phyloP scores from a whole-genome alignment of 2,113 vertebrate genomes.

The Odontophorus gujanensis region DNA sequence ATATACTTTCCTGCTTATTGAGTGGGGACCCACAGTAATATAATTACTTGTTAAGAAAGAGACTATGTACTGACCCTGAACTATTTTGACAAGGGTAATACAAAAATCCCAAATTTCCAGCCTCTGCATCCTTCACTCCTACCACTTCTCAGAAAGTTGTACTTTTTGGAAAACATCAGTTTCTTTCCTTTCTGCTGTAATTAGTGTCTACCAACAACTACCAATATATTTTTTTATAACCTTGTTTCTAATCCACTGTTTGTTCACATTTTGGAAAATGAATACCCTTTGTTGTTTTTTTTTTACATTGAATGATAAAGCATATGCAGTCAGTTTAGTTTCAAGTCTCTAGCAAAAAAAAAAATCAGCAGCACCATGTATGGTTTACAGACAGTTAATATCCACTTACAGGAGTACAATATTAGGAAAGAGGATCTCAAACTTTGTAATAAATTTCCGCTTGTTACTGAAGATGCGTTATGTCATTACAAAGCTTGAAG shows the following conservation, averaged over 20 bases:
- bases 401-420: background rate
- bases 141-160: accelerated
- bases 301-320: background rate
- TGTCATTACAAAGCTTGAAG: background rate
- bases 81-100: background rate
- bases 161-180: background rate
- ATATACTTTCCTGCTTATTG: background rate
- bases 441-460: background rate
- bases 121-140: accelerated
- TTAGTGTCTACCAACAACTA: background rate
- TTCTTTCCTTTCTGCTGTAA: accelerated
- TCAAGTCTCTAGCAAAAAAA: background rate
- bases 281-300: background rate
- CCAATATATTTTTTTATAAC: background rate
- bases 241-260: background rate
- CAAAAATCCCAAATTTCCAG: background rate
- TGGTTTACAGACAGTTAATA: background rate
- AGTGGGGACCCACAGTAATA: background rate
- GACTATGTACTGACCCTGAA: background rate
- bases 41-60: background rate
- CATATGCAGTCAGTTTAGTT: background rate
- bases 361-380: background rate
- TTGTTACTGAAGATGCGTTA: background rate
- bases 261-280: background rate
- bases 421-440: background rate